A percentile compares a stretch with the other conserved stretches of the same genome.
phyloP scores from a whole-genome alignment of 2,888 invertebrate species.

The Pheosia gnoma region DNA sequence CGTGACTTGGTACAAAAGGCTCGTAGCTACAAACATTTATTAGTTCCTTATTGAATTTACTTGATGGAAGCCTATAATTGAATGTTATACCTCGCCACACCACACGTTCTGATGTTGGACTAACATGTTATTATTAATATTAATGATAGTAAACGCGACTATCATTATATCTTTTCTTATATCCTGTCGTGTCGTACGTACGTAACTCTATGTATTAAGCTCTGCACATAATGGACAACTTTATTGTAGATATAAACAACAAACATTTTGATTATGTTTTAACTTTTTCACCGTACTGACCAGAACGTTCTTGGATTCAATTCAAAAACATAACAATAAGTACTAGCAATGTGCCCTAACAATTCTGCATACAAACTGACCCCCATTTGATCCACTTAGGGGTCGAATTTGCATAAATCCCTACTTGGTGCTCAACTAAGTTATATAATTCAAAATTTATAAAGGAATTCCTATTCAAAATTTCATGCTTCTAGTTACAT shows the following conservation, averaged over 20 bases:
- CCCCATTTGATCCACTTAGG: too few species aligned
- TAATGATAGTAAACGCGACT: slow-evolving; percentile 33
- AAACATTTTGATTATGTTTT: slow-evolving; percentile 8
- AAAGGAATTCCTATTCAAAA: too few species aligned
- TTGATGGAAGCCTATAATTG: slow-evolving; percentile 24
- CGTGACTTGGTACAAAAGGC: slow-evolving; percentile 18
- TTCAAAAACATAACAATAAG: too few species aligned
- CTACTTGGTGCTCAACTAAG: too few species aligned
- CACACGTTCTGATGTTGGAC: slow-evolving; percentile 28
- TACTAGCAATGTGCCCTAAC: too few species aligned
- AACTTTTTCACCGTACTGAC: slow-evolving; percentile 7
- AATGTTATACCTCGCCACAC: slow-evolving; percentile 28
- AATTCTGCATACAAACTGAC: too few species aligned
- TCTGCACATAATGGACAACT: slow-evolving; percentile 16
- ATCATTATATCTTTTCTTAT: slow-evolving; percentile 39
- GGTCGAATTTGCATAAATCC: too few species aligned
- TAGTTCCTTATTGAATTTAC: slow-evolving; percentile 20
- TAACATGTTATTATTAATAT: slow-evolving; percentile 44
- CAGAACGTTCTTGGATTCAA: too few species aligned
- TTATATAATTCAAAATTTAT: too few species aligned
- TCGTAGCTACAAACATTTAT: slow-evolving; percentile 17
- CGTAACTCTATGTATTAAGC: slow-evolving; percentile 14
- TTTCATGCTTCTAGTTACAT: too few species aligned
- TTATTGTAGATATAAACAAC: background rate
- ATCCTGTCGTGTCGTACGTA: slow-evolving; percentile 36